A percentile compares a stretch with the other conserved stretches of the same genome.
Evolutionary conservation across 2,797 vertebrate species (phyloP).

Genomic region (Trichosurus vulpecula): DNA sequence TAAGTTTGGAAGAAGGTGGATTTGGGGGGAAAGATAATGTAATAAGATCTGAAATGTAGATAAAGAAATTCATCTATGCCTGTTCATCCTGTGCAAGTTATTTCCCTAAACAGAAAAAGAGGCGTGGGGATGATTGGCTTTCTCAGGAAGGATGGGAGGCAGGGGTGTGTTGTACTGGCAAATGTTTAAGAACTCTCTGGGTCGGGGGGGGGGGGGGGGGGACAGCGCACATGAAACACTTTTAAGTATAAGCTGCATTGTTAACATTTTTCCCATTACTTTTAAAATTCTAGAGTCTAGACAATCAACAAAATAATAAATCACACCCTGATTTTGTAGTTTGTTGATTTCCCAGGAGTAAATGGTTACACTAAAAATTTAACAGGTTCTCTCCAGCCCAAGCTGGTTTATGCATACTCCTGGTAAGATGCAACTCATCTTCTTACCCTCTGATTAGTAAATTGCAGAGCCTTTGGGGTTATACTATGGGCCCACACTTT

Average conservation of each 20-base stretch:
- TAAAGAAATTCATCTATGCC: background rate
- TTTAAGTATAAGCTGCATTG: background rate
- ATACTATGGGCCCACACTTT: background rate
- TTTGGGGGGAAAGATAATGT: background rate
- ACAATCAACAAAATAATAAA: background rate
- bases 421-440: background rate
- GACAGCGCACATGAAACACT: background rate
- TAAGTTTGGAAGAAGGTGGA: background rate
- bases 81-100: background rate
- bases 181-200: background rate
- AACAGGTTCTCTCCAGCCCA: background rate
- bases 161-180: background rate
- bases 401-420: background rate
- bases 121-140: background rate
- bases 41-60: background rate
- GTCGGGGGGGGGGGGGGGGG: background rate
- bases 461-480: background rate
- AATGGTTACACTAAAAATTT: background rate
- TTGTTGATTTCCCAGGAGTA: background rate
- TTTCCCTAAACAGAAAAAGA: background rate
- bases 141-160: background rate
- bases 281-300: background rate
- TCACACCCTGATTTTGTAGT: background rate
- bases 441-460: background rate
- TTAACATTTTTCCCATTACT: background rate